These are phyloP conservation scores for Pygathrix nemaeus DNA, from an alignment of 2,113 vertebrate genomes.

Conservation along the genomic window DNA sequence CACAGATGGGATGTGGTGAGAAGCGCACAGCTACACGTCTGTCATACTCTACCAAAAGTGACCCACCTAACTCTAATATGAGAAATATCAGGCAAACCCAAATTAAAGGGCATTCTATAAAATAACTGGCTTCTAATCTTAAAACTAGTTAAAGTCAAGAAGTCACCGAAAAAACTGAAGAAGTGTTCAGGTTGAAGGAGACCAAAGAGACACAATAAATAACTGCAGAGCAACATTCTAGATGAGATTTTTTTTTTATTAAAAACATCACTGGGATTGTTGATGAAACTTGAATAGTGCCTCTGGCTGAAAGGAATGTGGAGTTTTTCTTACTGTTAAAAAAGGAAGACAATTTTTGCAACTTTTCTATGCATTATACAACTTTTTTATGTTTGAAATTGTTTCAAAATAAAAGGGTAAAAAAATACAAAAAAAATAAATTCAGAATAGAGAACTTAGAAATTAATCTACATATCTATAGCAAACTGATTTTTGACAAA, in stretches of 20 bases:
- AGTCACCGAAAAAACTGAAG: not conserved
- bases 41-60: not conserved
- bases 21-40: not conserved
- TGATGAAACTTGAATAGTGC: not conserved
- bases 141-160: not conserved
- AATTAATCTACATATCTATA: not conserved
- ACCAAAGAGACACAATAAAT: not conserved
- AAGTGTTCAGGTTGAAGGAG: not conserved
- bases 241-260: not conserved
- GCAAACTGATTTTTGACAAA: not conserved
- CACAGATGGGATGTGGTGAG: not conserved
- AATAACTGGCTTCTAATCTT: not conserved
- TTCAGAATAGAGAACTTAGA: not conserved
- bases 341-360: not conserved
- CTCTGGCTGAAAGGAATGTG: not conserved
- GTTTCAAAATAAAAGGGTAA: slow-evolving; percentile 1
- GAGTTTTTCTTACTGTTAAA: not conserved
- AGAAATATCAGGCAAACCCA: not conserved
- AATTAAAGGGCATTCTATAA: not conserved
- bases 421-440: not conserved
- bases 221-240: not conserved
- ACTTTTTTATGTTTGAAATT: not conserved
- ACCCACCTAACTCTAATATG: not conserved
- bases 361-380: not conserved
- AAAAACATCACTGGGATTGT: not conserved